Percentiles rank a stretch among this genome's conserved stretches.
phyloP scores from a whole-genome alignment of 2,113 vertebrate genomes.

The Ivindomyrus marchei region DNA sequence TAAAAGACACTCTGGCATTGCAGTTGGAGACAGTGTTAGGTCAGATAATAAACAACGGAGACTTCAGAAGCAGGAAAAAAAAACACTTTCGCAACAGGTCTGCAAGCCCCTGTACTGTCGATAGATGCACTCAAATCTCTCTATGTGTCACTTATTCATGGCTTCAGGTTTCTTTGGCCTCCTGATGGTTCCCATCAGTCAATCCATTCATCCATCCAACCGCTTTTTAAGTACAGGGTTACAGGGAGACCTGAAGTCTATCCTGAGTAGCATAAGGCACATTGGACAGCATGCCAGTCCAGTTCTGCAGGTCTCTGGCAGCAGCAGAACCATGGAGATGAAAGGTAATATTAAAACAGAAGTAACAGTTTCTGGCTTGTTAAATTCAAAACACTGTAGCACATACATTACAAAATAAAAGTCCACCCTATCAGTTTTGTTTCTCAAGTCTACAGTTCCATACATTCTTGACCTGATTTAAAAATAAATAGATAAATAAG shows the following conservation, averaged over 20 bases:
- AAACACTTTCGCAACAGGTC: not conserved
- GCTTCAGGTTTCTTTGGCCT: not conserved
- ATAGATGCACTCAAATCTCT: not conserved
- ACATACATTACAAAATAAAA: too few species aligned
- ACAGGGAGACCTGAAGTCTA: not conserved
- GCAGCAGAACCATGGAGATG: not conserved
- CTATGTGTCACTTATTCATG: not conserved
- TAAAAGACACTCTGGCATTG: not conserved
- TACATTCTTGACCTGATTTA: not conserved
- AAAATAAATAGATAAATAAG: not conserved
- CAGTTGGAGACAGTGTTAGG: not conserved
- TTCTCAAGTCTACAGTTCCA: not conserved
- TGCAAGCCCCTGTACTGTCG: not conserved
- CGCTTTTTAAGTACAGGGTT: not conserved
- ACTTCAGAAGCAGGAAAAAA: not conserved
- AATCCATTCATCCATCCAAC: not conserved
- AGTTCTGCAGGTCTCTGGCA: not conserved
- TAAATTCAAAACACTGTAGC: too few species aligned
- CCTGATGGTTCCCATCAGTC: not conserved
- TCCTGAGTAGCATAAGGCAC: not conserved
- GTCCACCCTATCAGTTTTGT: not conserved
- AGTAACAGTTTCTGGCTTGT: too few species aligned
- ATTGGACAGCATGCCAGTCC: not conserved
- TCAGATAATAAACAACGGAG: not conserved
- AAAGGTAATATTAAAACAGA: not conserved